Percentiles rank a stretch among this genome's conserved stretches.
phyloP scores from a whole-genome alignment of 2,888 invertebrate genomes.

The Melanophora roralis region DNA sequence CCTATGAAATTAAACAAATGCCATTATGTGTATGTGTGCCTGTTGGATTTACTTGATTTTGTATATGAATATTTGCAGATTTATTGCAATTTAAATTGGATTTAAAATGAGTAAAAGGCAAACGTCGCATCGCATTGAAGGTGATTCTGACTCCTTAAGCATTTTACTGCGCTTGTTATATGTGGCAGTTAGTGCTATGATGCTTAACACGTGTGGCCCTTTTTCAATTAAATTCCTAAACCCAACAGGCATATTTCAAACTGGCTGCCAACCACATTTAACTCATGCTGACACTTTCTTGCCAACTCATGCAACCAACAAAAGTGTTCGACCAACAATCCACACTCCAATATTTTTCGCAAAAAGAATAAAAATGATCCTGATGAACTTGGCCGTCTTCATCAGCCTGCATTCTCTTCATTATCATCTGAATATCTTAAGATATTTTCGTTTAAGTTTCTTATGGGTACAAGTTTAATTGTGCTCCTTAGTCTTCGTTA shows the following conservation, averaged over 20 bases:
- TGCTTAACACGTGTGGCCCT: slow-evolving; percentile 58
- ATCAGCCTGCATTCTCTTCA: slow-evolving; percentile 29
- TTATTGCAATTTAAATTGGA: slow-evolving; percentile 63
- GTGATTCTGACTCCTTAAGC: slow-evolving; percentile 36
- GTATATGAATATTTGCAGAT: slow-evolving; percentile 53
- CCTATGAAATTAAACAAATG: slow-evolving; percentile 34
- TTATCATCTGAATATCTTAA: slow-evolving; percentile 45
- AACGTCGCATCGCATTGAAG: slow-evolving; percentile 55
- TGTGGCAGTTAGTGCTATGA: slow-evolving; percentile 54
- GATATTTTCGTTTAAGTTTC: slow-evolving; percentile 22
- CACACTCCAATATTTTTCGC: slow-evolving; percentile 3
- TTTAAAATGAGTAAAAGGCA: slow-evolving; percentile 62
- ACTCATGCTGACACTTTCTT: slow-evolving; percentile 61
- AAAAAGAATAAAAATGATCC: slow-evolving; percentile 24
- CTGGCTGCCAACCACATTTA: slow-evolving; percentile 59
- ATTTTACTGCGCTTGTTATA: slow-evolving; percentile 44
- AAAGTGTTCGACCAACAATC: slow-evolving; percentile 47
- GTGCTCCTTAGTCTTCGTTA: not conserved
- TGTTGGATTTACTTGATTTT: slow-evolving; percentile 12
- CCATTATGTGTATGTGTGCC: not conserved
- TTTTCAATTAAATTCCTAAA: slow-evolving; percentile 60
- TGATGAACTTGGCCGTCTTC: slow-evolving; percentile 19
- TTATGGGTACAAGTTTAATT: not conserved
- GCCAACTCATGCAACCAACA: slow-evolving; percentile 57
- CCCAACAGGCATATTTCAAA: slow-evolving; percentile 58